Evolutionary conservation across 2,888 invertebrate species (phyloP).

Genomic region (Operophtera brumata): DNA sequence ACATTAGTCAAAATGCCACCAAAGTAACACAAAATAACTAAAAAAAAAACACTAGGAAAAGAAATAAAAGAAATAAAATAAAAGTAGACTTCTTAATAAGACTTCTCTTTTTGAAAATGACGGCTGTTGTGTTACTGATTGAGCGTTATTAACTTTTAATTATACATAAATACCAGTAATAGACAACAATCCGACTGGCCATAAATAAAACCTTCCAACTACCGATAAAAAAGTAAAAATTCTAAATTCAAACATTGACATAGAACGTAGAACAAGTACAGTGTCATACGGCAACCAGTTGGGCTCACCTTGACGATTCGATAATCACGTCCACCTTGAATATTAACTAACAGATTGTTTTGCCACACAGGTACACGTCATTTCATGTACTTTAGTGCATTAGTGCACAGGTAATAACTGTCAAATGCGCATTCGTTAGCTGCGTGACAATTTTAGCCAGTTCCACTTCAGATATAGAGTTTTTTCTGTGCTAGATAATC

Average conservation of each 20-base stretch:
- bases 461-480: neutral
- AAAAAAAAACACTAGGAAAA: too few relatives aligned
- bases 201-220: constrained; percentile 1
- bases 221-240: constrained; percentile 22
- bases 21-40: too few relatives aligned
- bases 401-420: constrained; percentile 21
- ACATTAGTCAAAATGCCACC: too few relatives aligned
- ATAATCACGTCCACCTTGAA: constrained; percentile 78
- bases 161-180: neutral
- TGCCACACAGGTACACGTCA: constrained; percentile 43
- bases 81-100: too few relatives aligned
- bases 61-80: too few relatives aligned
- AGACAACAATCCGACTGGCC: neutral
- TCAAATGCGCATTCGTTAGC: constrained; percentile 19
- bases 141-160: neutral
- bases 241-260: constrained; percentile 36
- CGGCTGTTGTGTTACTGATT: too few relatives aligned
- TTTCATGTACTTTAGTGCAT: constrained; percentile 29
- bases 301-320: constrained; percentile 71
- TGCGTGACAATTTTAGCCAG: constrained; percentile 4
- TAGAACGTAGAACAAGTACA: constrained; percentile 30
- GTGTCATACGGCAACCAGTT: constrained; percentile 44
- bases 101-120: too few relatives aligned
- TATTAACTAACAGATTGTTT: constrained; percentile 73
- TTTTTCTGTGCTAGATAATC: too few relatives aligned